These are phyloP conservation scores for Limnephilus auricula DNA, from an alignment of 2,888 invertebrate species.

Conservation along the genomic window DNA sequence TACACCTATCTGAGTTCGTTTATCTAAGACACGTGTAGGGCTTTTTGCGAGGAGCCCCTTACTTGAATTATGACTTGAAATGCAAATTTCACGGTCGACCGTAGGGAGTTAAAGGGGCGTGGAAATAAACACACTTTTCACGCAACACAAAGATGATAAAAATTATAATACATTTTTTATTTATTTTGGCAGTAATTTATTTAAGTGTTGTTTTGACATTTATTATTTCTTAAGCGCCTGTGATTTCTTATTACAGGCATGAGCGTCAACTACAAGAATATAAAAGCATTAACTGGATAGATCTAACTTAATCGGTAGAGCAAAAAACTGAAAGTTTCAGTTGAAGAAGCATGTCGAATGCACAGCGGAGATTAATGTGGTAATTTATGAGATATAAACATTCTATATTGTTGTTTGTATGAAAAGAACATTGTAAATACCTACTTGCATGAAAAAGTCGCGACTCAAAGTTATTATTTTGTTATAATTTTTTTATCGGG, in stretches of 20 bases:
- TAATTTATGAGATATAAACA: not conserved
- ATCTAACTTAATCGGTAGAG: not conserved
- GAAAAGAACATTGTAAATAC: not conserved
- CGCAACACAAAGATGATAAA: not conserved
- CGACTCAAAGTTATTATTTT: not conserved
- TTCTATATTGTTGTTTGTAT: not conserved
- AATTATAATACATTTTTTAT: not conserved
- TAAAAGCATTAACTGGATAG: not conserved
- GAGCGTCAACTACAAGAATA: too few species aligned
- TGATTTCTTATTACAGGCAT: not conserved
- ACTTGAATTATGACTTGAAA: not conserved
- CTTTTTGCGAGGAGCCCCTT: not conserved
- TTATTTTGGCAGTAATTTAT: not conserved
- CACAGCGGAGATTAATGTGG: conserved; percentile 4
- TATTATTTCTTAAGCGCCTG: not conserved
- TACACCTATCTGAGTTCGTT: not conserved
- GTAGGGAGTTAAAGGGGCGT: conserved; percentile 11
- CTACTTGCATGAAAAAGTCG: not conserved
- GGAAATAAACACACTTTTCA: not conserved
- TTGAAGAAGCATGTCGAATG: conserved; percentile 19
- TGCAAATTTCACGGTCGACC: conserved; percentile 28
- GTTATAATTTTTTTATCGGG: not conserved
- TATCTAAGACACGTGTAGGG: not conserved
- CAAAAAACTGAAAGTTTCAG: conserved; percentile 2
- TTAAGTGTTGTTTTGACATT: not conserved